A percentile compares a stretch with the other conserved stretches of the same genome.
phyloP scores from a whole-genome alignment of 1,140 invertebrate species.

The Temnothorax longispinosus region DNA sequence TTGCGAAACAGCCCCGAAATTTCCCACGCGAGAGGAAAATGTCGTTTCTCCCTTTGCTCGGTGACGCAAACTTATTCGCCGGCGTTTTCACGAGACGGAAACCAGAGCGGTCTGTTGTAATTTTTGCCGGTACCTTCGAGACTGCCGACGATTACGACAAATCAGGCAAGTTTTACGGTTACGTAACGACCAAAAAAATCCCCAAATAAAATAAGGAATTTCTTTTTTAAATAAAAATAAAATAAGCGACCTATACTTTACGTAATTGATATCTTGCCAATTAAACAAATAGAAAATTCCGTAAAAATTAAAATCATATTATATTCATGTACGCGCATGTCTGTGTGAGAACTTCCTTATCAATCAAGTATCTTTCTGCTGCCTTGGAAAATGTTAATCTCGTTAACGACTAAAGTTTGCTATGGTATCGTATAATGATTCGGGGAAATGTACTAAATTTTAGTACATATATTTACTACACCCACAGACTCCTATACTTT shows the following conservation, averaged over 20 bases:
- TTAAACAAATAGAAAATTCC: background rate
- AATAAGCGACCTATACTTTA: background rate
- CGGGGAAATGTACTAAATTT: background rate
- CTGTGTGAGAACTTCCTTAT: background rate
- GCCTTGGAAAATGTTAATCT: background rate
- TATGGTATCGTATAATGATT: conserved; percentile 16
- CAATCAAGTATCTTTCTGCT: background rate
- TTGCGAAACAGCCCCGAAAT: conserved; percentile 28
- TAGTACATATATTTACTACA: background rate
- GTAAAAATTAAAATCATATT: background rate
- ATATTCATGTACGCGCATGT: no score
- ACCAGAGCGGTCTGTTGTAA: background rate
- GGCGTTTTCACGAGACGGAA: background rate
- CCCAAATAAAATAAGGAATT: background rate
- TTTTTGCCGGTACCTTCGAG: background rate
- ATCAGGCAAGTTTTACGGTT: conserved; percentile 18
- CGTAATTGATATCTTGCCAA: background rate
- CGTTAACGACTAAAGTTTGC: conserved; percentile 34
- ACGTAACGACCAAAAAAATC: background rate
- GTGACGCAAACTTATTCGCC: background rate
- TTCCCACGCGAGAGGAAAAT: conserved; percentile 46
- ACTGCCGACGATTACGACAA: conserved; percentile 23
- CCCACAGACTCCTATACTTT: no score
- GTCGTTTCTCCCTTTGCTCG: background rate
- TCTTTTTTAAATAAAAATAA: background rate